Conservation (phyloP, 2,113 vertebrate genomes). For the Oenanthe oenanthe region DNA sequence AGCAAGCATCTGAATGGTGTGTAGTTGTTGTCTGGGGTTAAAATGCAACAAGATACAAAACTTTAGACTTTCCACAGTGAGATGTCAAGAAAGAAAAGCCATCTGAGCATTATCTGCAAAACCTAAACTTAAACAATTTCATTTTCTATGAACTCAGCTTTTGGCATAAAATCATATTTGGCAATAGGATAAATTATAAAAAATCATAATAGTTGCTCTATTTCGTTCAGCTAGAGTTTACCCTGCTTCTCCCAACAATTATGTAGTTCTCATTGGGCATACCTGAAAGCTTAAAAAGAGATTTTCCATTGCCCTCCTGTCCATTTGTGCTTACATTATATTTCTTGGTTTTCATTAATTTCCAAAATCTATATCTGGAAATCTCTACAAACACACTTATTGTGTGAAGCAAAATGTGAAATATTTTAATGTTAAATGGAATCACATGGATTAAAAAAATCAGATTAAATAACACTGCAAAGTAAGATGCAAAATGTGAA, state of each 20-base stretch:
- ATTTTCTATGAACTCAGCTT: background rate
- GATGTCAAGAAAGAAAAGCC: background rate
- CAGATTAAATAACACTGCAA: background rate
- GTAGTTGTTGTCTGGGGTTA: background rate
- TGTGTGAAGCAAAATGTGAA: background rate
- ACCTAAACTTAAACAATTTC: background rate
- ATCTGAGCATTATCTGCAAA: background rate
- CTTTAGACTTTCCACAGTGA: background rate
- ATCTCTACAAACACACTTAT: background rate
- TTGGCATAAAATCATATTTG: background rate
- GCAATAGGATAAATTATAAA: background rate
- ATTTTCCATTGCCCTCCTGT: background rate
- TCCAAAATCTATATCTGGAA: background rate
- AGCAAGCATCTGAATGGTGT: background rate
- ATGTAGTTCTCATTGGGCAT: background rate
- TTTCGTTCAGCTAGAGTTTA: background rate
- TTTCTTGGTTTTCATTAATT: background rate
- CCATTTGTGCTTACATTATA: background rate
- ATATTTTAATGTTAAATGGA: background rate
- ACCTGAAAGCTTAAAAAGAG: background rate
- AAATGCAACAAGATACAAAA: background rate
- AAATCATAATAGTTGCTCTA: background rate
- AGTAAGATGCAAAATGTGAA: background rate
- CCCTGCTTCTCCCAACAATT: background rate
- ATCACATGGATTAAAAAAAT: background rate